Percentiles rank a stretch among this genome's conserved stretches.
phyloP scores from a whole-genome alignment of 2,113 vertebrate species.

The Antechinus flavipes region DNA sequence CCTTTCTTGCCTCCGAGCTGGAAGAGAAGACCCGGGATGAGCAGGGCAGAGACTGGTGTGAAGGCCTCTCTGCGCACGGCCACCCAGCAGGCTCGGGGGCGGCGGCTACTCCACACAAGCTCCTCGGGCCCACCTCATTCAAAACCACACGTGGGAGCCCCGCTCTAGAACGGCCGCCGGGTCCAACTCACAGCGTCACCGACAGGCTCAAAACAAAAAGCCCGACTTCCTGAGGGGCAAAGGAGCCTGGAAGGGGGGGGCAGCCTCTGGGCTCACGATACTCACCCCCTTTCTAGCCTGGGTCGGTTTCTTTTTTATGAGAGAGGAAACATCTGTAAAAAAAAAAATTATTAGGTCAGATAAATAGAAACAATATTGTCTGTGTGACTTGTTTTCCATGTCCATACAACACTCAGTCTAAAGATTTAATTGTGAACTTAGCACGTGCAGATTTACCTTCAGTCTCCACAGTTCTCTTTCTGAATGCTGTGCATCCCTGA shows the following conservation, averaged over 20 bases:
- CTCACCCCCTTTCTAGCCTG: conserved; percentile 86
- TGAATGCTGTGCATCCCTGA: too few relatives aligned
- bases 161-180: too few relatives aligned
- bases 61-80: not conserved
- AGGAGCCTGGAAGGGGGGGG: not conserved
- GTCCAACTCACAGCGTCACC: not conserved
- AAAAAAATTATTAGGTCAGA: conserved; percentile 41
- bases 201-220: not conserved
- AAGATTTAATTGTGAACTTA: not conserved
- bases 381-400: not conserved
- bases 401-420: not conserved
- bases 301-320: conserved; percentile 89
- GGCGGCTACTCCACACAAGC: too few relatives aligned
- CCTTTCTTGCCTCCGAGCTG: conserved; percentile 93
- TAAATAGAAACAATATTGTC: not conserved
- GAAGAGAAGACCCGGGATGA: conserved; percentile 7
- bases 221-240: not conserved
- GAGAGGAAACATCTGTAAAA: conserved; percentile 82
- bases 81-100: too few relatives aligned
- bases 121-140: not conserved
- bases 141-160: accelerated
- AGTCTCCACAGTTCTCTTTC: too few relatives aligned
- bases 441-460: too few relatives aligned
- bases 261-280: not conserved
- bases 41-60: not conserved